Percentiles rank a stretch among this genome's conserved stretches.
phyloP scores from a whole-genome alignment of 2,888 invertebrate genomes.

The Euplagia quadripunctaria region DNA sequence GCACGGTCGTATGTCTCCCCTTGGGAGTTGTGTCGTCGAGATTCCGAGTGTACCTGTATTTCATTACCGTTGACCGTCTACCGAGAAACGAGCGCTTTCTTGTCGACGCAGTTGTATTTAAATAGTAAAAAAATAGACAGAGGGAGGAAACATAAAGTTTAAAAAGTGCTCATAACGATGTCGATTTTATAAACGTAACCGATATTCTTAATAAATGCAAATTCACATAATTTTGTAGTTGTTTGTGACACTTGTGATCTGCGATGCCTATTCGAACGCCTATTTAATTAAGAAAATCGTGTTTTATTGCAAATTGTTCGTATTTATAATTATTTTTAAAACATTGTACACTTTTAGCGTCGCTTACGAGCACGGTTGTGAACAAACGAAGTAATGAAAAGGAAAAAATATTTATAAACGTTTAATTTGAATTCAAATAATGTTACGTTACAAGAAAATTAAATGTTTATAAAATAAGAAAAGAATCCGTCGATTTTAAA shows the following conservation, averaged over 20 bases:
- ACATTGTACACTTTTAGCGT: slow-evolving; percentile 42
- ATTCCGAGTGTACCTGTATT: background rate
- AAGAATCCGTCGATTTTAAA: slow-evolving; percentile 65
- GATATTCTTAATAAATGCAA: slow-evolving; percentile 17
- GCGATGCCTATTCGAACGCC: slow-evolving; percentile 38
- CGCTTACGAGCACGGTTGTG: slow-evolving; percentile 60
- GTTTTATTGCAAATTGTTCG: slow-evolving; percentile 31
- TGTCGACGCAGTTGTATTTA: background rate
- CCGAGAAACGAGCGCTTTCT: too few species aligned
- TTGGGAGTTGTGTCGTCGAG: background rate
- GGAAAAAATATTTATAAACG: slow-evolving; percentile 47
- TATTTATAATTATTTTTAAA: slow-evolving; percentile 43
- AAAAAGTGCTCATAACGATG: background rate
- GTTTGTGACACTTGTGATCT: slow-evolving; percentile 34
- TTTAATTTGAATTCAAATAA: slow-evolving; percentile 16
- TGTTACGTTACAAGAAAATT: slow-evolving; percentile 10
- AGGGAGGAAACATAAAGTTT: background rate
- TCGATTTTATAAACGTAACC: background rate
- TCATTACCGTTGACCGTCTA: background rate
- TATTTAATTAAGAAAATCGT: slow-evolving; percentile 20
- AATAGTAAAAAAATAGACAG: background rate
- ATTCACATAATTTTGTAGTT: slow-evolving; percentile 25
- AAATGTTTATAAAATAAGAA: slow-evolving; percentile 49
- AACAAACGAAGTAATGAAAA: slow-evolving; percentile 46
- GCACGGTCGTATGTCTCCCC: background rate